Conservation (phyloP, 1,140 invertebrate genomes). For the Papilio aristodemus region DNA sequence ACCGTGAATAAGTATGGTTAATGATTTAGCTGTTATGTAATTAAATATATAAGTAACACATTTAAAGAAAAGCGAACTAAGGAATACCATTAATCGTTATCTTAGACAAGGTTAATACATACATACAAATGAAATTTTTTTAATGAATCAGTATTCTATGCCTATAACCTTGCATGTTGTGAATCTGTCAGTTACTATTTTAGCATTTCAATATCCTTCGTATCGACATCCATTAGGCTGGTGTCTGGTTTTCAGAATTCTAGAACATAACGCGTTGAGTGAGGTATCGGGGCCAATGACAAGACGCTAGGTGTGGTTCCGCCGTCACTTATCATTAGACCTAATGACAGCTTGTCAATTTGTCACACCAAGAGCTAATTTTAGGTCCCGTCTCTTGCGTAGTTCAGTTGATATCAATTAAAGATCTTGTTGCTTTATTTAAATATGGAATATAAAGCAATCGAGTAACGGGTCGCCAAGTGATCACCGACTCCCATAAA, state of each 20-base stretch:
- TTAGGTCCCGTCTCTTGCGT: conserved; percentile 6
- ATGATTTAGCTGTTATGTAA: too few relatives aligned
- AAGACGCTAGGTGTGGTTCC: conserved; percentile 38
- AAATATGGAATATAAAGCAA: not conserved
- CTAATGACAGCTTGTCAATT: conserved; percentile 22
- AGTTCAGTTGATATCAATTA: not conserved
- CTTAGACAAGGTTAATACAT: too few relatives aligned
- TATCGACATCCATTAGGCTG: conserved; percentile 23
- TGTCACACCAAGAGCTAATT: conserved; percentile 29
- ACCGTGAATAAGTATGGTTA: too few relatives aligned
- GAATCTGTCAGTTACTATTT: conserved; percentile 5
- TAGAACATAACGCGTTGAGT: conserved; percentile 37
- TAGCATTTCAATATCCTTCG: conserved; percentile 7
- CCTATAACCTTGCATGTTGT: not conserved
- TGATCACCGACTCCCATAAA: too few relatives aligned
- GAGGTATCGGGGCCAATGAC: conserved; percentile 47
- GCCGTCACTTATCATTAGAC: conserved; percentile 38
- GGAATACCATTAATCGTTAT: too few relatives aligned
- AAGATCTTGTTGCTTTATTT: conserved; percentile 6
- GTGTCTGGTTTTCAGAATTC: conserved; percentile 24
- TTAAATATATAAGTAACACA: too few relatives aligned
- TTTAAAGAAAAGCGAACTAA: too few relatives aligned
- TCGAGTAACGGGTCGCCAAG: too few relatives aligned
- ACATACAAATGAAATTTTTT: too few relatives aligned
- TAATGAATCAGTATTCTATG: too few relatives aligned